phyloP scores from a whole-genome alignment of 2,113 vertebrate species.

The Bagarius yarrelli region DNA sequence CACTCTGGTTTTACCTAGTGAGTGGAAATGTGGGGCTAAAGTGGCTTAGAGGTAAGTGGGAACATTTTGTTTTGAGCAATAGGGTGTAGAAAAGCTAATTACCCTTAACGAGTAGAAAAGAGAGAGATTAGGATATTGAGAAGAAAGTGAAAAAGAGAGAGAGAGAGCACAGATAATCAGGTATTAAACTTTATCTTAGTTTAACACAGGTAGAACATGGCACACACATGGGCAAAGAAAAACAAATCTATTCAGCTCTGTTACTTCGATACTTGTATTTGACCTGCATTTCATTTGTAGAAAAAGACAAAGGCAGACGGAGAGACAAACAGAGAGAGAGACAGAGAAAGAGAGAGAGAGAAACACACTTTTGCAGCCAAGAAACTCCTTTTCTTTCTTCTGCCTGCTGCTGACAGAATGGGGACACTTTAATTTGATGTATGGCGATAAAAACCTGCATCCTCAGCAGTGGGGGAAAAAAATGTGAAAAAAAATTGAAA shows the following conservation, averaged over 20 bases:
- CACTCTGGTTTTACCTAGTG: conserved; percentile 44
- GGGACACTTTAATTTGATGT: conserved; percentile 73
- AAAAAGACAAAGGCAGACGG: conserved; percentile 1
- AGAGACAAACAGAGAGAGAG: neutral
- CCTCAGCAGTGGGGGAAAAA: conserved; percentile 69
- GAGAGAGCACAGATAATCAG: neutral
- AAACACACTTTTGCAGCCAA: conserved; percentile 55
- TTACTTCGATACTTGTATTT: conserved; percentile 45
- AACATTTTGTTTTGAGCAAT: conserved; percentile 34
- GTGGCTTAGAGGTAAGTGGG: conserved; percentile 38
- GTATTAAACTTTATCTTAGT: neutral
- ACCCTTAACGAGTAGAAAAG: conserved; percentile 23
- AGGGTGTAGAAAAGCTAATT: conserved; percentile 46
- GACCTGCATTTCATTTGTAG: conserved; percentile 57
- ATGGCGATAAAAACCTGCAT: conserved; percentile 68
- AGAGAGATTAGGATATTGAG: conserved; percentile 2
- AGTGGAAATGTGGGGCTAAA: conserved; percentile 31
- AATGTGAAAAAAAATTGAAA: conserved; percentile 63
- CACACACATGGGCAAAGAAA: neutral
- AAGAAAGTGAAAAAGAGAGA: neutral
- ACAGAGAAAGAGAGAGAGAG: conserved; percentile 32
- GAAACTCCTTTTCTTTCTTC: conserved; percentile 57
- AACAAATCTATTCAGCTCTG: conserved; percentile 19
- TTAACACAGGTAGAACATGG: neutral
- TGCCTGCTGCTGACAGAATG: conserved; percentile 71